Evolutionary conservation across 2,888 invertebrate genomes (phyloP).

Genomic region (Agriopis marginaria): DNA sequence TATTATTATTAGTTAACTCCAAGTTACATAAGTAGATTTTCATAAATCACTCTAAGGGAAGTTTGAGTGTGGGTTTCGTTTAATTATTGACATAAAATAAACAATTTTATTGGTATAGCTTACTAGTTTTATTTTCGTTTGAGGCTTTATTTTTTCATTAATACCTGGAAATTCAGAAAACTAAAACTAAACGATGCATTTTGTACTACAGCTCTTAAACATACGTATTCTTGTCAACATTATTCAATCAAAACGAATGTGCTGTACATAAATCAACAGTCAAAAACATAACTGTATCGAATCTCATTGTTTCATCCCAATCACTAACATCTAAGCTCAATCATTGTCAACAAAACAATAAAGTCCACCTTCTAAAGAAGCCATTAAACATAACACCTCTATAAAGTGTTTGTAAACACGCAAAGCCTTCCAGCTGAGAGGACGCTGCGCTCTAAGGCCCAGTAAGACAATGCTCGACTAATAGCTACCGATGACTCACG

Average conservation of each 20-base stretch:
- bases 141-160: too few relatives aligned
- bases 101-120: too few relatives aligned
- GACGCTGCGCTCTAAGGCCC: conserved; percentile 51
- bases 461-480: conserved; percentile 75
- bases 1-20: too few relatives aligned
- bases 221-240: background rate
- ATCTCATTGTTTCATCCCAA: conserved; percentile 48
- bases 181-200: too few relatives aligned
- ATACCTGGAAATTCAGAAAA: too few relatives aligned
- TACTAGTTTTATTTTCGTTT: too few relatives aligned
- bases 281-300: conserved; percentile 41
- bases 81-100: too few relatives aligned
- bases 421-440: conserved; percentile 80
- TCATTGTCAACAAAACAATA: conserved; percentile 73
- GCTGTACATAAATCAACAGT: conserved; percentile 8
- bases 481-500: conserved; percentile 81
- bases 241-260: conserved; percentile 1
- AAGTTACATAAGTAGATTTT: too few relatives aligned
- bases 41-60: too few relatives aligned
- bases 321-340: conserved; percentile 59
- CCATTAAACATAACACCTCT: conserved; percentile 81
- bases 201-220: too few relatives aligned
- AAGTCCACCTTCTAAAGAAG: conserved; percentile 78
- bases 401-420: conserved; percentile 86
- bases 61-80: too few relatives aligned